phyloP scores from a whole-genome alignment of 2,888 invertebrate genomes.

The Tipula unca region DNA sequence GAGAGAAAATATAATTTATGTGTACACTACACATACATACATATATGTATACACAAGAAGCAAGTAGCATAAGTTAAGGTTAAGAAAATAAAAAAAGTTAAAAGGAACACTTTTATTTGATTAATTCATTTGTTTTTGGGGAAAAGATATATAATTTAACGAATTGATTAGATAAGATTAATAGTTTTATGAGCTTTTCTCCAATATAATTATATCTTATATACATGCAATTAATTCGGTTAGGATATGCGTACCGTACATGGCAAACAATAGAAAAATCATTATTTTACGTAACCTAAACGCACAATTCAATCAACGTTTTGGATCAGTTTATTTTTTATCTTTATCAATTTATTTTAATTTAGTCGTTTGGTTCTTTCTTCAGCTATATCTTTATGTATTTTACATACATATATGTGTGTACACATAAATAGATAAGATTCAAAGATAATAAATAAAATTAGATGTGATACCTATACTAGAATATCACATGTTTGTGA shows the following conservation, averaged over 20 bases:
- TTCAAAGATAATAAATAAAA: neutral
- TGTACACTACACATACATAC: too few species aligned
- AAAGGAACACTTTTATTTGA: neutral
- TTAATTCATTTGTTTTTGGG: neutral
- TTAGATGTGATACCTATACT: too few species aligned
- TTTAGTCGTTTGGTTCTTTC: neutral
- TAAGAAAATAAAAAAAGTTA: neutral
- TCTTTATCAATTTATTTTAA: neutral
- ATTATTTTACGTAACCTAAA: neutral
- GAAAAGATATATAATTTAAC: neutral
- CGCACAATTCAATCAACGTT: constrained; percentile 8
- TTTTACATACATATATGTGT: neutral
- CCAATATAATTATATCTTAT: neutral
- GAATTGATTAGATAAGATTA: neutral
- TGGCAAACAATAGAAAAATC: neutral
- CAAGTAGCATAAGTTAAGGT: neutral
- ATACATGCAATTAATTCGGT: neutral
- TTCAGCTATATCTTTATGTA: neutral
- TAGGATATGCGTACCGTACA: neutral
- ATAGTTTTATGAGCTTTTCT: neutral
- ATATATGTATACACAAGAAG: neutral
- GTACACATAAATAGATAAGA: neutral
- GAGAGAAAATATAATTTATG: neutral
- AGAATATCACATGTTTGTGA: neutral
- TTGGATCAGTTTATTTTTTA: neutral